Evolutionary conservation across 2,797 vertebrate genomes (phyloP).

Genomic region (Gorsachius magnificus): DNA sequence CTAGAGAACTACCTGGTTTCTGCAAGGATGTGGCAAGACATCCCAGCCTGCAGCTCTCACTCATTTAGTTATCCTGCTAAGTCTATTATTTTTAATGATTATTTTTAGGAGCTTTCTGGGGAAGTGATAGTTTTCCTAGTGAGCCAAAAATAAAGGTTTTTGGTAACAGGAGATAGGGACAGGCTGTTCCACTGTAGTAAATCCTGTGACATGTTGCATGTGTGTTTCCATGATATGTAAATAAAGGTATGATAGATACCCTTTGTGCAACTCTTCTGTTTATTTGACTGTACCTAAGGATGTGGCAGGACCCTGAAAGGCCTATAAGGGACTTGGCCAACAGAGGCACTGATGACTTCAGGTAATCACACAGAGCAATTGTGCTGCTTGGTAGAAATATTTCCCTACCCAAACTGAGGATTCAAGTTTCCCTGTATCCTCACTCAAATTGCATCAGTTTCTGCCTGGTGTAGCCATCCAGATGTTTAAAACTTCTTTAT

Average conservation of each 20-base stretch:
- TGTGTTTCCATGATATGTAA: conserved; percentile 66
- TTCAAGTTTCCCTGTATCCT: background rate
- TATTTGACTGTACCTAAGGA: background rate
- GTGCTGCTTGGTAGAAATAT: background rate
- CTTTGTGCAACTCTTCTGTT: conserved; percentile 5
- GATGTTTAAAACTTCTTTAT: background rate
- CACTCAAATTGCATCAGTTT: background rate
- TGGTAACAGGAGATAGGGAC: conserved; percentile 15
- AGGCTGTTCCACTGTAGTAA: conserved; percentile 7
- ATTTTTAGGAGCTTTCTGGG: conserved; percentile 54
- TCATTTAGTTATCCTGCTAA: conserved; percentile 2
- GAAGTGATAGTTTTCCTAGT: conserved; percentile 43
- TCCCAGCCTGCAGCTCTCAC: conserved; percentile 22
- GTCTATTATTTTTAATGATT: conserved; percentile 35
- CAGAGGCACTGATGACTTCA: background rate
- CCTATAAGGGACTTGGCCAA: background rate
- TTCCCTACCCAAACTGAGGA: background rate
- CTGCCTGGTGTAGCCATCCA: background rate
- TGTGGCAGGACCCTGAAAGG: background rate
- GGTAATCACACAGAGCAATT: background rate
- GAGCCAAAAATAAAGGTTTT: background rate
- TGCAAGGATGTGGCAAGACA: background rate
- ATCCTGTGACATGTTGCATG: conserved; percentile 68
- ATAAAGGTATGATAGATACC: conserved; percentile 70
- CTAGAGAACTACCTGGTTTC: background rate